Conservation (phyloP, 2,797 vertebrate genomes). For the Artibeus lituratus region DNA sequence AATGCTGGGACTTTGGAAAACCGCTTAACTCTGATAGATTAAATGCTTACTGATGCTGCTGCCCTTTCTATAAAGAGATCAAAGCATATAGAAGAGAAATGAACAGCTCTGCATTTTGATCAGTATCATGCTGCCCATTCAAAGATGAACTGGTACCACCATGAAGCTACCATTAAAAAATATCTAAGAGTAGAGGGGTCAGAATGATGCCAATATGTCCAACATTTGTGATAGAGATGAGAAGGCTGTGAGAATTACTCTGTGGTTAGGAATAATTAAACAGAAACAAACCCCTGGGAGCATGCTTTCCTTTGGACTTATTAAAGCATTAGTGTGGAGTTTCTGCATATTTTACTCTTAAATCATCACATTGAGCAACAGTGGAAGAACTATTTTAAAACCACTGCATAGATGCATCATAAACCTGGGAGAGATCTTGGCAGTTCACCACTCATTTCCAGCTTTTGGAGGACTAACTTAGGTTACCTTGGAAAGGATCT, state of each 20-base stretch:
- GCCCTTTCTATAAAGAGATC: neutral
- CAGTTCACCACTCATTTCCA: neutral
- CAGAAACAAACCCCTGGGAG: conserved; percentile 5
- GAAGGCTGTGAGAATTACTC: neutral
- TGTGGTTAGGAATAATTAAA: conserved; percentile 20
- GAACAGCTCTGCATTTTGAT: neutral
- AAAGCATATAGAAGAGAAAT: neutral
- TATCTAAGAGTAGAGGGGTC: neutral
- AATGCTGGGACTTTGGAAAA: neutral
- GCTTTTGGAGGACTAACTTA: neutral
- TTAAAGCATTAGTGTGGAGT: neutral
- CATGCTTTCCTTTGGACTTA: conserved; percentile 11
- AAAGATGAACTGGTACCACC: neutral
- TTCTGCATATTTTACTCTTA: conserved; percentile 4
- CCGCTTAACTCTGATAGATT: neutral
- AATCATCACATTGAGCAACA: conserved; percentile 17
- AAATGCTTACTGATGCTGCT: neutral
- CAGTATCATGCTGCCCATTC: neutral
- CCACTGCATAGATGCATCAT: neutral
- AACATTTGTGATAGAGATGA: neutral
- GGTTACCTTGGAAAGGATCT: neutral
- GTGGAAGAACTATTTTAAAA: conserved; percentile 43
- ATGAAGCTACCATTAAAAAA: neutral
- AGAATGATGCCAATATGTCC: neutral
- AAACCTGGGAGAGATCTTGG: conserved; percentile 15